These are phyloP conservation scores for Hippoglossus stenolepis DNA, from an alignment of 2,113 vertebrate genomes.

Conservation along the genomic window DNA sequence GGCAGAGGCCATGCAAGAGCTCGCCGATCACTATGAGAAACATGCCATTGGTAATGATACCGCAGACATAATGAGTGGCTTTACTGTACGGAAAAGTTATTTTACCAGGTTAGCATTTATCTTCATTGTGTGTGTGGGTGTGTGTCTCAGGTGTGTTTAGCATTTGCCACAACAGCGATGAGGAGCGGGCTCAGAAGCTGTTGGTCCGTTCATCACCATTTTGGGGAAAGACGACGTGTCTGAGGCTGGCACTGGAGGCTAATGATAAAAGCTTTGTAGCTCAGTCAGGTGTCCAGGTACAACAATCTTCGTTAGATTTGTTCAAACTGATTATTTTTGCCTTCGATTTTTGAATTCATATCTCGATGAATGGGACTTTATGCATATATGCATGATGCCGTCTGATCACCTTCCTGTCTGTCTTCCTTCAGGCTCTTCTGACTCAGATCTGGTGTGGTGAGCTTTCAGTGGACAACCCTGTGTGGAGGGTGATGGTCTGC, in stretches of 20 bases:
- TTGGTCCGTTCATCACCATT: constrained; percentile 86
- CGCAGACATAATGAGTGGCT: not conserved
- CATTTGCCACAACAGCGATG: constrained; percentile 88
- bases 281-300: constrained; percentile 93
- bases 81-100: not conserved
- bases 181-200: constrained; percentile 88
- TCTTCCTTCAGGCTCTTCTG: constrained; percentile 85
- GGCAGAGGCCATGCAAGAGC: constrained; percentile 81
- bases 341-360: no score
- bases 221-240: constrained; percentile 92
- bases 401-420: constrained; percentile 7
- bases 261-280: constrained; percentile 92
- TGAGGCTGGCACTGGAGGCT: constrained; percentile 91
- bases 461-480: constrained; percentile 87
- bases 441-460: constrained; percentile 98
- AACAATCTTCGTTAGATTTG: not conserved
- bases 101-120: not conserved
- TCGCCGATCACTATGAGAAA: constrained; percentile 87
- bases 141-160: constrained; percentile 86
- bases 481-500: constrained; percentile 87
- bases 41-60: constrained; percentile 87
- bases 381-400: not conserved
- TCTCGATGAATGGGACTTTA: not conserved
- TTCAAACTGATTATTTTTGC: not conserved
- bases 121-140: not conserved